phyloP scores from a whole-genome alignment of 64 coral and sea anemone species.

The Montipora foliosa region DNA sequence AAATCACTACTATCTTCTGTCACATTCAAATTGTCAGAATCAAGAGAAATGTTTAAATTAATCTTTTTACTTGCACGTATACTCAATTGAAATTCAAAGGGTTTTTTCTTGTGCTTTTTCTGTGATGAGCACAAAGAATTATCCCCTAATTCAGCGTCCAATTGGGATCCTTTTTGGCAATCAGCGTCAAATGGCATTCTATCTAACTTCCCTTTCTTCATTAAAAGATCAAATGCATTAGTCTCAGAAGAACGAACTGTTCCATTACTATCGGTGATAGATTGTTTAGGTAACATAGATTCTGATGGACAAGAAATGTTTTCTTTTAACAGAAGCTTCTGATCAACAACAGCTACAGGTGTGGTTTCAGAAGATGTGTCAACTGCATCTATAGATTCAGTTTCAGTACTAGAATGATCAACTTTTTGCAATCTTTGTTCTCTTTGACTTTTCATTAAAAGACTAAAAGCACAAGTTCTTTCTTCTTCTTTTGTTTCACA shows the following conservation, averaged over 20 bases:
- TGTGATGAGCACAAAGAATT: not conserved
- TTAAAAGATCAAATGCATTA: constrained; percentile 42
- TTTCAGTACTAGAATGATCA: not conserved
- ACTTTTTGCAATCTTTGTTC: not conserved
- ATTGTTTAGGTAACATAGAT: not conserved
- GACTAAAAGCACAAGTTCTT: constrained; percentile 13
- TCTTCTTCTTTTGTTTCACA: not conserved
- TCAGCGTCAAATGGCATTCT: not conserved
- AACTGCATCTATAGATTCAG: not conserved
- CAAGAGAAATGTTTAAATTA: not conserved
- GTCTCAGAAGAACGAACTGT: not conserved
- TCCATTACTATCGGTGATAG: not conserved
- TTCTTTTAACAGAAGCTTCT: not conserved
- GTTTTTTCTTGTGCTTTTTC: constrained; percentile 22
- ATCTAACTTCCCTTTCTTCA: constrained; percentile 10
- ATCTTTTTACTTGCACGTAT: constrained; percentile 23
- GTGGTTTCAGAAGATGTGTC: not conserved
- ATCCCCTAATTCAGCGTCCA: not conserved
- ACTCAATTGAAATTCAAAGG: constrained; percentile 43
- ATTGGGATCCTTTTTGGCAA: not conserved
- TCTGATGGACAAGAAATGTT: not conserved
- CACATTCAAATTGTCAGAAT: not conserved
- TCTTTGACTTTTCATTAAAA: constrained; percentile 51
- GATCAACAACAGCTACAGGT: not conserved
- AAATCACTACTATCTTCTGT: not conserved